Conservation (phyloP, 2,113 vertebrate genomes). For the Empidonax alnorum region DNA sequence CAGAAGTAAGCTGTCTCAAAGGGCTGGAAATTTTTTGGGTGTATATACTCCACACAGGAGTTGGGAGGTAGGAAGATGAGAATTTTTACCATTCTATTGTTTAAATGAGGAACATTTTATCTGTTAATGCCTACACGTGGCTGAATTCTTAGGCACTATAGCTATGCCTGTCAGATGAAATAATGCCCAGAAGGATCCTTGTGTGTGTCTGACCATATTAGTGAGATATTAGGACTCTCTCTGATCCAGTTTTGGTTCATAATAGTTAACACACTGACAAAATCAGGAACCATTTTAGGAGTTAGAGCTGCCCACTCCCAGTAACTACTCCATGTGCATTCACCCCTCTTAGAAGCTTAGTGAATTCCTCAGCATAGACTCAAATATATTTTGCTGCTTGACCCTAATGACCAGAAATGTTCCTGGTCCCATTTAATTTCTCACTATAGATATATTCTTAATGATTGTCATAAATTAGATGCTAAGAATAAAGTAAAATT, state of each 20-base stretch:
- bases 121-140: not conserved
- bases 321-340: not conserved
- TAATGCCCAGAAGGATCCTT: not conserved
- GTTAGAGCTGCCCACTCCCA: not conserved
- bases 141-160: not conserved
- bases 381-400: conserved; percentile 26
- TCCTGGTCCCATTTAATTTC: conserved; percentile 2
- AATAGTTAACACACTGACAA: not conserved
- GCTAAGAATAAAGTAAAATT: conserved; percentile 37
- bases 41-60: not conserved
- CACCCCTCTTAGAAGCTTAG: not conserved
- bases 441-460: conserved; percentile 20
- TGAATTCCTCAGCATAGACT: not conserved
- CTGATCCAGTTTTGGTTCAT: not conserved
- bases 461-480: conserved; percentile 47
- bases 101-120: not conserved
- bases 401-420: conserved; percentile 1
- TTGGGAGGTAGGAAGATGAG: not conserved
- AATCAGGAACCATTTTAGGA: not conserved
- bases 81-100: conserved; percentile 41
- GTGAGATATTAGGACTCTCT: not conserved
- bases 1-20: not conserved
- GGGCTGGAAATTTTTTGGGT: conserved; percentile 9
- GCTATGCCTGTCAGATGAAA: not conserved
- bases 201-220: not conserved